Base-by-base conservation (phyloP, 1,140 invertebrate genomes). In the Lepidurus couesii region DNA sequence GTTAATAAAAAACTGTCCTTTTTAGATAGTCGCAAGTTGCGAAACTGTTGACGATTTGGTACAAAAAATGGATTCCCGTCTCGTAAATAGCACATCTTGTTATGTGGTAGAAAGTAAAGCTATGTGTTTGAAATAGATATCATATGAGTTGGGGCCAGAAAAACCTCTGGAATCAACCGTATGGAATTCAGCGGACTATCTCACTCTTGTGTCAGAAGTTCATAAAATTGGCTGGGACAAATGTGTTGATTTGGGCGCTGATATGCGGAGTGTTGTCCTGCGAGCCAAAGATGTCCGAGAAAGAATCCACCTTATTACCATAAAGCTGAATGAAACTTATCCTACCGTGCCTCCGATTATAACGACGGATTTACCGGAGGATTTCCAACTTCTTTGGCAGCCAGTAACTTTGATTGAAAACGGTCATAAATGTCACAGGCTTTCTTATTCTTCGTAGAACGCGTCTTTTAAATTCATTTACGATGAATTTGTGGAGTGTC, bases 401-500 rank as follows among this genome's bases (percentile, higher is more conserved):
- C 53, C 53, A 7, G 53, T 65, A 65, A 13, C 3, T 4, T 34
- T 65, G 10, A 47, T n/a, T 65, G 13, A 65, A 16, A 13, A 9
- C 16, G 9, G 5, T 1, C 1, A 1, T 65, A 65, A 21, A 13
- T 13, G 6, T 16, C 21, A 65, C 6, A 34, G 34, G 4, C 34
- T 2, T 34, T 65, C 1, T 65, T 65, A 1, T 65, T 16, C 3
- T 21, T 3, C 53, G 21, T n/a, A 65, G 53, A 65, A 65, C 21
- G 8, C n/a, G 13, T 13, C 16, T 21, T 65, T 65, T 65, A 65
- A 65, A 16, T 65, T 65, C 21, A 16, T 65, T 13, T 65, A 65
- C 43, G 24, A 24, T 21, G 75, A 77, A 77, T 77, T 77, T 77
- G n/a, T 24, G 11, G 47, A 47, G 24, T 11, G 42, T 7, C 24